Evolutionary conservation across 2,888 invertebrate genomes (phyloP), one percentile per base, ranked within the genome.

Genomic region (Drosophila birchii): DNA sequence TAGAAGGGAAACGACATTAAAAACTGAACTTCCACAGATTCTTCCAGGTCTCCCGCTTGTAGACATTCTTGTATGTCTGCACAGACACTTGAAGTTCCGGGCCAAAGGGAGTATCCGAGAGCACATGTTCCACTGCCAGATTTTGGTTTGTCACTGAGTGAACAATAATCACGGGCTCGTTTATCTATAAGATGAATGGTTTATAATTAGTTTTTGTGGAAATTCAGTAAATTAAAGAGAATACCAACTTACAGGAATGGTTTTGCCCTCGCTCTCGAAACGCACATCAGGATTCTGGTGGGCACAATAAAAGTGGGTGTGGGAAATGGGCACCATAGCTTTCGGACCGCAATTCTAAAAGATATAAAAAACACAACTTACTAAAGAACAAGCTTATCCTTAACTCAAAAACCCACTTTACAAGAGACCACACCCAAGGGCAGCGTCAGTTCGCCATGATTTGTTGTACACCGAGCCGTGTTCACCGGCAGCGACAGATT

Each of bases 131-230:
- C 1, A 90, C 91, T 2, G 93, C 91, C 53, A 93, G 79, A 80
- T 92, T 92, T 63, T 88, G 81, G 60, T 93, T 93, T 11, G 92
- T 92, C 60, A 92, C 91, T 4, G 86, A 79, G 75, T 93, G 92
- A 3, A 88, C 90, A 18, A 93, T 91, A 6, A 93, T 75, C 55
- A 93, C 49, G 18, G 89, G 89, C 6, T 76, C 75, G 43, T 91
- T 89, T 54, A 86, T 81, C 91, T 91, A 36, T 14, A 11, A 18
- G 16, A 20, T 51, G 6, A 1, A 18, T 49, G 4, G 0, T 8
- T 1, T 2, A 1, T 32, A 18, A 18, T 4, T 14, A 49, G 3
- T 7, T 7, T 1, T 18, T 7, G 4, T 4, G 2, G 8, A 32
- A 12, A n/a, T n/a, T 14, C 7, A 14, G 14, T 32, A 5, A 14